Percentiles rank a stretch among this genome's conserved stretches.
phyloP scores from a whole-genome alignment of 2,888 invertebrate species.

The Drosophila limbata region DNA sequence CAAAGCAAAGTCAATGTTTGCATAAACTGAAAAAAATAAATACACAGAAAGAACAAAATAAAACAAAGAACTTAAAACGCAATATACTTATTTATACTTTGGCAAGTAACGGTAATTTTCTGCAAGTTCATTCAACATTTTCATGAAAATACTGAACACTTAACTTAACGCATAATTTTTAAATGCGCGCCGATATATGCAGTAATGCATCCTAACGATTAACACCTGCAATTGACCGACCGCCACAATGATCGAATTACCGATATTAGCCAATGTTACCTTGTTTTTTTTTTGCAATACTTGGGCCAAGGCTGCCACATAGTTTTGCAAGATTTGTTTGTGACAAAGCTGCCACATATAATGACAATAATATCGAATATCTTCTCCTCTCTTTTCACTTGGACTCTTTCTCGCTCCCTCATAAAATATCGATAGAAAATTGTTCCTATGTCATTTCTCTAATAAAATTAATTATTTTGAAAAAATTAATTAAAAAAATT shows the following conservation, averaged over 20 bases:
- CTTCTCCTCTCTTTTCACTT: no score
- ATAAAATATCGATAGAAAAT: no score
- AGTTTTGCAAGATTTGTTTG: no score
- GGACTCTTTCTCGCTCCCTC: no score
- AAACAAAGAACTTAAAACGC: not conserved
- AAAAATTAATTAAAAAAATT: no score
- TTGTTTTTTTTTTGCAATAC: no score
- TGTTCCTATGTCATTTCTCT: no score
- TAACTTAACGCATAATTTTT: not conserved
- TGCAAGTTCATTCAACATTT: not conserved
- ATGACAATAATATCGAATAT: no score
- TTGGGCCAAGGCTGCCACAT: no score
- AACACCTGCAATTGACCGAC: conserved; percentile 11
- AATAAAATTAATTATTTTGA: no score
- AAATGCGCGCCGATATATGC: not conserved
- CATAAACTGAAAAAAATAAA: not conserved
- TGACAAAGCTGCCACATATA: no score
- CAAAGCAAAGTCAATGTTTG: conserved; percentile 8
- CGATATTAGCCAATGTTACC: not conserved
- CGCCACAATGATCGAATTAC: conserved; percentile 18
- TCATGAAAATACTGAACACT: not conserved
- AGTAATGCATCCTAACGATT: not conserved
- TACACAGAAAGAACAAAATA: not conserved
- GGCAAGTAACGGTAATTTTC: not conserved
- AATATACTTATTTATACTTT: not conserved